Conservation (phyloP, 1,140 invertebrate genomes). For the Hyphantria cunea region DNA sequence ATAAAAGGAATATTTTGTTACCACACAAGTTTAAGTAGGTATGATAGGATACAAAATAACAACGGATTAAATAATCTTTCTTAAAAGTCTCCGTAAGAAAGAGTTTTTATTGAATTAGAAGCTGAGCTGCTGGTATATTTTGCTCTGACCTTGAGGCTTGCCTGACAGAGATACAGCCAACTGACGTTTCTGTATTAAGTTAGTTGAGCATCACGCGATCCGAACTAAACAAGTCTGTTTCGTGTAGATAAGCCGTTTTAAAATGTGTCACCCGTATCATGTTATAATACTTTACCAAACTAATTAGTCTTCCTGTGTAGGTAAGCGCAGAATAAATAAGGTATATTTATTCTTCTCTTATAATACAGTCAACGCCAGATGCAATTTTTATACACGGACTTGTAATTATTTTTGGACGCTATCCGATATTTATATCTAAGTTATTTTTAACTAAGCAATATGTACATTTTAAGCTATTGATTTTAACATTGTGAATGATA, state of each 20-base stretch:
- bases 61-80: constrained; percentile 25
- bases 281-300: no score
- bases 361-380: no score
- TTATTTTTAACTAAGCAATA: constrained; percentile 1
- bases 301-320: no score
- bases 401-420: no score
- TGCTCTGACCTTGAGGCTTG: constrained; percentile 22
- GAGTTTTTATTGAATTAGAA: constrained; percentile 10
- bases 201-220: constrained; percentile 31
- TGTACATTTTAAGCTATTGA: background rate
- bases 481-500: no score
- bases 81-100: constrained; percentile 6
- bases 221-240: constrained; percentile 13
- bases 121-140: constrained; percentile 15
- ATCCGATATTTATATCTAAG: no score
- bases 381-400: no score
- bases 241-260: background rate
- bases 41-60: constrained; percentile 1
- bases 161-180: constrained; percentile 16
- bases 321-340: no score
- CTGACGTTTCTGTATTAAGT: constrained; percentile 25
- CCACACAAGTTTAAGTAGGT: no score
- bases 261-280: no score
- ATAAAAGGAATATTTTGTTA: no score
- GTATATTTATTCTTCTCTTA: no score